Evolutionary conservation across 2,888 invertebrate species (phyloP).

Genomic region (Nebria brevicollis): DNA sequence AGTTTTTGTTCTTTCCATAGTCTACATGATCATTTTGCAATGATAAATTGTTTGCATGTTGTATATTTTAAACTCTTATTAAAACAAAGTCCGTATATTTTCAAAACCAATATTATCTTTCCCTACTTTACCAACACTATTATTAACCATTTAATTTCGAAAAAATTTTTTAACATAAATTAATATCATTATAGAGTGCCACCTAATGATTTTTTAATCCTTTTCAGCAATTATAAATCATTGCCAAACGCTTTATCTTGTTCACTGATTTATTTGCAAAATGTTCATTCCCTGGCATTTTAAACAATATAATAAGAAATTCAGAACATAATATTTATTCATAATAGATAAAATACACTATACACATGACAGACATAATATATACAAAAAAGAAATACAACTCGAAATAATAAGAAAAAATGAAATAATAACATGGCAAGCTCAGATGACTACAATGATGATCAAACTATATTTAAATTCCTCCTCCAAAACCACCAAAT

Average conservation of each 20-base stretch:
- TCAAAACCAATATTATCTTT: neutral
- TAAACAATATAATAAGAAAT: neutral
- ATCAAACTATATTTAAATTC: neutral
- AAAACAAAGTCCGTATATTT: neutral
- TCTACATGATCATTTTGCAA: constrained; percentile 32
- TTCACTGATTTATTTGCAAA: no score
- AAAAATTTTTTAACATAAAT: neutral
- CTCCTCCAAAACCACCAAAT: constrained; percentile 23
- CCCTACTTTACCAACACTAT: neutral
- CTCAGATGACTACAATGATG: neutral
- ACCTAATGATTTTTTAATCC: neutral
- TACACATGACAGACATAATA: neutral
- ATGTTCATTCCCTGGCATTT: no score
- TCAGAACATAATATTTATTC: neutral
- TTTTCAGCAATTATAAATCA: no score
- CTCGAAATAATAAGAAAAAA: neutral
- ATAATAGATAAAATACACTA: neutral
- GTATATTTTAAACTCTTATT: neutral
- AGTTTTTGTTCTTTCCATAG: constrained; percentile 27
- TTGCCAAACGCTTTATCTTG: no score
- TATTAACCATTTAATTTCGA: neutral
- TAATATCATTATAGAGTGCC: neutral
- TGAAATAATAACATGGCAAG: neutral
- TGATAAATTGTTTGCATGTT: constrained; percentile 20
- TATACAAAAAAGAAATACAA: neutral